Conservation (phyloP, 2,888 invertebrate genomes). For the Philaethria dido region DNA sequence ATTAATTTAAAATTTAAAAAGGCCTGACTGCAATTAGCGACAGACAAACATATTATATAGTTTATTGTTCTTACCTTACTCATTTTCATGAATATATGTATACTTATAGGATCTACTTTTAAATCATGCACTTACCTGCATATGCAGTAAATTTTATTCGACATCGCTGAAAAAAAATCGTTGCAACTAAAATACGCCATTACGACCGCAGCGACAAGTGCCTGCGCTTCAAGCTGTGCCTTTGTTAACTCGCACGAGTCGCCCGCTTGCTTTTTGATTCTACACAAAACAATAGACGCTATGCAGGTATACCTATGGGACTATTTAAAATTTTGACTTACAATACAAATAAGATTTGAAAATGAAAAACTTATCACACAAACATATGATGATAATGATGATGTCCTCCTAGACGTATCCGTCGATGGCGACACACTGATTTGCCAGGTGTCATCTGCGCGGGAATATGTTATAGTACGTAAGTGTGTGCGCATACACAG, state of each 20-base stretch:
- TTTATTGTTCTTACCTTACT: neutral
- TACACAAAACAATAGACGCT: constrained; percentile 27
- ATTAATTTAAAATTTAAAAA: too few species aligned
- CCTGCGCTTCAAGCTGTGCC: constrained; percentile 45
- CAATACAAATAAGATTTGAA: neutral
- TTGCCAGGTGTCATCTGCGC: too few species aligned
- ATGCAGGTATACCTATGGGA: neutral
- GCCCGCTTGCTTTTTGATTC: constrained; percentile 30
- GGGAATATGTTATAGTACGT: too few species aligned
- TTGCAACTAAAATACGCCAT: constrained; percentile 35
- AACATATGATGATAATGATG: too few species aligned
- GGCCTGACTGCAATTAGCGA: too few species aligned
- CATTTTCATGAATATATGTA: neutral
- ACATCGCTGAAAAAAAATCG: constrained; percentile 31
- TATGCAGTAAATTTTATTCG: constrained; percentile 14
- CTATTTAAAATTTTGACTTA: neutral
- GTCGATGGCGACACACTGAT: too few species aligned
- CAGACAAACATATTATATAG: neutral
- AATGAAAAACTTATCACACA: neutral
- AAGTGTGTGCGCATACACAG: too few species aligned
- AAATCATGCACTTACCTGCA: constrained; percentile 3
- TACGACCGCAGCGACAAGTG: constrained; percentile 44
- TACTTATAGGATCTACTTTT: neutral
- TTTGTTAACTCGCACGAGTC: constrained; percentile 43
- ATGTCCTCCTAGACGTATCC: too few species aligned